These are phyloP conservation scores for Ellobium chinense DNA, from an alignment of 2,888 invertebrate genomes.

Conservation along the genomic window DNA sequence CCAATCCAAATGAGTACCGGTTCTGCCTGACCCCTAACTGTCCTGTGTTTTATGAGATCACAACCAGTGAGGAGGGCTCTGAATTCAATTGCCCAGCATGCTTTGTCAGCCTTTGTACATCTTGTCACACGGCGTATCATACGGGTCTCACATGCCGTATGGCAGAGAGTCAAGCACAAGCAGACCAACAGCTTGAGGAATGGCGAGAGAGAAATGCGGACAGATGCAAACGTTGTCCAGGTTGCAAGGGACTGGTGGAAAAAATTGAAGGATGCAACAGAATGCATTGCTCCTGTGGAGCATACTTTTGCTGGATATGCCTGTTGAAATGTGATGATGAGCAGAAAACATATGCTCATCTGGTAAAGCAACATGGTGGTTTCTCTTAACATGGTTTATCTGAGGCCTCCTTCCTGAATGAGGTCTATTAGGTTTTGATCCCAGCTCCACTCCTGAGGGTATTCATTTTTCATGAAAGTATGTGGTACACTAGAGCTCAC, in stretches of 20 bases:
- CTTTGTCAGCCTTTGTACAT: constrained; percentile 58
- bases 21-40: constrained; percentile 73
- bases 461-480: too few relatives aligned
- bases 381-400: too few relatives aligned
- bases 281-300: constrained; percentile 66
- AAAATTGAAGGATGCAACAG: constrained; percentile 72
- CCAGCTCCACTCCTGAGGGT: too few relatives aligned
- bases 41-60: constrained; percentile 64
- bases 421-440: too few relatives aligned
- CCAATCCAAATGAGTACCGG: constrained; percentile 53
- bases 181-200: constrained; percentile 49
- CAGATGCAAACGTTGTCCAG: constrained; percentile 66
- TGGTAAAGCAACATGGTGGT: constrained; percentile 54
- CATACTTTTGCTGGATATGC: constrained; percentile 73
- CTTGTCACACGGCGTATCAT: constrained; percentile 67
- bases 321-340: constrained; percentile 51
- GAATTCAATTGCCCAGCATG: constrained; percentile 62
- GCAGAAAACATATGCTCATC: constrained; percentile 64
- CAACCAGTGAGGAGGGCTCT: constrained; percentile 40
- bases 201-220: constrained; percentile 60
- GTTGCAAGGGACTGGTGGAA: constrained; percentile 64
- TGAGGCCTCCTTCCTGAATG: too few relatives aligned
- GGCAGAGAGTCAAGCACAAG: constrained; percentile 53
- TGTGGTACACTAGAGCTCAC: too few relatives aligned
- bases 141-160: constrained; percentile 66